Percentiles rank a stretch among this genome's conserved stretches.
Conservation (phyloP, 2,797 vertebrate genomes). For the Amazona finschi region DNA sequence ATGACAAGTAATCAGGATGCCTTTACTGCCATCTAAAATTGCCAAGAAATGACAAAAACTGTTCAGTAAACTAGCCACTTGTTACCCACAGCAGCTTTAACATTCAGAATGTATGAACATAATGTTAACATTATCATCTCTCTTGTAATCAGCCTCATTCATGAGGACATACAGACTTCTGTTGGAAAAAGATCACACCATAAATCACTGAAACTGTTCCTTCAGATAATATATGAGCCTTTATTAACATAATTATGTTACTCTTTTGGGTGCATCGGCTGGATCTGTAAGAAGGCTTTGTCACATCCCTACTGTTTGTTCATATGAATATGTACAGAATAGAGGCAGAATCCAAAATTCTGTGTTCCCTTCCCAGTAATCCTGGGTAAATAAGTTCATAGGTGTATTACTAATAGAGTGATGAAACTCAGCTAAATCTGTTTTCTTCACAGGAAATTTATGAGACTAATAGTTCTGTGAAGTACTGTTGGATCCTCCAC, state of each 20-base stretch:
- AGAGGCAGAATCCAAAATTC: neutral
- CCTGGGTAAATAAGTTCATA: neutral
- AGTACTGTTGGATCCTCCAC: neutral
- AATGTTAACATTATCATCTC: neutral
- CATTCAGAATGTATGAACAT: neutral
- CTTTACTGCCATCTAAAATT: neutral
- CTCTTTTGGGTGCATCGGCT: neutral
- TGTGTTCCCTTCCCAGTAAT: neutral
- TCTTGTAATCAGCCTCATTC: constrained; percentile 24
- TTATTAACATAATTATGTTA: neutral
- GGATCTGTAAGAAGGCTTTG: neutral
- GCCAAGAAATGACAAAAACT: constrained; percentile 14
- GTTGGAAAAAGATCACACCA: neutral
- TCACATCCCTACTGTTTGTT: neutral
- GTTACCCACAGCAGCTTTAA: neutral
- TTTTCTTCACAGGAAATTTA: neutral
- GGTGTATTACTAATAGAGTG: neutral
- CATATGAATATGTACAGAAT: neutral
- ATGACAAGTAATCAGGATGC: neutral
- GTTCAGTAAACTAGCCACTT: neutral
- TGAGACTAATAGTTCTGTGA: neutral
- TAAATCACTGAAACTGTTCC: neutral
- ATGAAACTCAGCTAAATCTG: neutral
- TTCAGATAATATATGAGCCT: neutral
- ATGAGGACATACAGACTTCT: neutral